Percentiles rank a stretch among this genome's conserved stretches.
Conservation (phyloP, 1,140 invertebrate genomes). For the Eufriesea mexicana region DNA sequence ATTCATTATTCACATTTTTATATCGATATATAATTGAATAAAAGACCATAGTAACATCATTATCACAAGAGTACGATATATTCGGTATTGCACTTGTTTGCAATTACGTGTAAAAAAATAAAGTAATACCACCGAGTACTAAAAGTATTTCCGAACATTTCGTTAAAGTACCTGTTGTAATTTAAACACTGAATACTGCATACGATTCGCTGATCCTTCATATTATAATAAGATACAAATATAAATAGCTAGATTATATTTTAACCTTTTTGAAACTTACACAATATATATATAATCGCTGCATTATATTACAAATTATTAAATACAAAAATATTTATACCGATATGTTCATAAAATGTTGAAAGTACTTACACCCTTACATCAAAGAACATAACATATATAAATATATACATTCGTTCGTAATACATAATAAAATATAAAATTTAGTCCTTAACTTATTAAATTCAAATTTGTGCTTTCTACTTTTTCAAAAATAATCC, state of each 20-base stretch:
- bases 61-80: conserved; percentile 47
- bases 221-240: conserved; percentile 49
- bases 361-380: conserved; percentile 18
- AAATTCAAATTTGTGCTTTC: conserved; percentile 14
- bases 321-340: conserved; percentile 44
- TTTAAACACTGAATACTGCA: conserved; percentile 27
- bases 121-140: conserved; percentile 41
- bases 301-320: conserved; percentile 25
- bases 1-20: conserved; percentile 12
- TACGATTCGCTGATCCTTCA: conserved; percentile 5
- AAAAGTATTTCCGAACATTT: conserved; percentile 45
- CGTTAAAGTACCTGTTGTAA: conserved; percentile 37
- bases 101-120: conserved; percentile 54
- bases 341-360: background rate
- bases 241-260: conserved; percentile 46
- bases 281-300: background rate
- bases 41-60: conserved; percentile 43
- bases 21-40: conserved; percentile 37
- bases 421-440: background rate
- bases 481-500: background rate
- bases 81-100: conserved; percentile 31
- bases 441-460: conserved; percentile 1
- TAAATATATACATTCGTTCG: conserved; percentile 26
- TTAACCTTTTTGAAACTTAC: conserved; percentile 6
- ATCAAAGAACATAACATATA: conserved; percentile 5